Evolutionary conservation across 2,113 vertebrate species (phyloP).

Genomic region (Notothenia coriiceps): DNA sequence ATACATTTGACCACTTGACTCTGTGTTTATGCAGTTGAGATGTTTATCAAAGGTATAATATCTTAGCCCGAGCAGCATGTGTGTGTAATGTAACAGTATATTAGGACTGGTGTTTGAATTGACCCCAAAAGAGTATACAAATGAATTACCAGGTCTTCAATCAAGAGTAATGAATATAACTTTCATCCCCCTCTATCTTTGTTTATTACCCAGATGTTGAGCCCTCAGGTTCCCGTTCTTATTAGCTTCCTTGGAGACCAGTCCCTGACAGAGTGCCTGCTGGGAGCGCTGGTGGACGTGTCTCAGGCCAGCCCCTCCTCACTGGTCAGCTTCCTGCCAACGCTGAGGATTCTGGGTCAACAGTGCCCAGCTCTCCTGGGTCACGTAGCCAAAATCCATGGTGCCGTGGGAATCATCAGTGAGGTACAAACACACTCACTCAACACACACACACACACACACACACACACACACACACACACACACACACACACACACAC

Average conservation of each 20-base stretch:
- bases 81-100: too few relatives aligned
- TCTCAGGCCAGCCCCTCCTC: conserved; percentile 87
- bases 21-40: too few relatives aligned
- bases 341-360: conserved; percentile 85
- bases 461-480: conserved; percentile 8
- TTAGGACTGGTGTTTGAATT: too few relatives aligned
- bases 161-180: neutral
- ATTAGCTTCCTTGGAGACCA: conserved; percentile 85
- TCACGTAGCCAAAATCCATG: conserved; percentile 91
- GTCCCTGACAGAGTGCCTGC: conserved; percentile 84
- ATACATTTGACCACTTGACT: too few relatives aligned
- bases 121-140: too few relatives aligned
- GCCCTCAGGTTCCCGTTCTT: conserved; percentile 87
- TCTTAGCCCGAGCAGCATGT: too few relatives aligned
- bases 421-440: conserved; percentile 81
- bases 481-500: conserved; percentile 4
- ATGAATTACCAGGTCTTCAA: neutral
- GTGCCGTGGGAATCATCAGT: conserved; percentile 89
- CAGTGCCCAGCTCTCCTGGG: conserved; percentile 86
- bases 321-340: conserved; percentile 85
- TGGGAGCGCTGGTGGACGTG: conserved; percentile 88
- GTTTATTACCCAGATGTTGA: conserved; percentile 83
- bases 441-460: neutral
- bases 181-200: neutral
- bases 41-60: too few relatives aligned